Evolutionary conservation across 2,888 invertebrate species (phyloP).

Genomic region (Microctonus brassicae): DNA sequence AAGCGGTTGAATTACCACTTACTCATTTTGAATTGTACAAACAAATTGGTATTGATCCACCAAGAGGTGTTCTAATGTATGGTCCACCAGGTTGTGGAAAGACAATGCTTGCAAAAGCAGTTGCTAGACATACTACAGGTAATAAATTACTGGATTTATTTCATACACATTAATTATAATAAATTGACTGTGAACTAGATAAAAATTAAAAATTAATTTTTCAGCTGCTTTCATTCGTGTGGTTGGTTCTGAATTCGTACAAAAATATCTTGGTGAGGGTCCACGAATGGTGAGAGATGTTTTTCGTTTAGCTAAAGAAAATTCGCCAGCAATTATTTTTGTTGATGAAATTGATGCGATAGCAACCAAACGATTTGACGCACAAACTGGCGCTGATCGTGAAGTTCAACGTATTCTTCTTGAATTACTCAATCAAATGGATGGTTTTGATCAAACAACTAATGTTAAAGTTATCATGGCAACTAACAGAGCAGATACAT

Average conservation of each 20-base stretch:
- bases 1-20: conserved; percentile 97
- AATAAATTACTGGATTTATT: too few relatives aligned
- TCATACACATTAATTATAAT: neutral
- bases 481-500: conserved; percentile 85
- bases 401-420: conserved; percentile 98
- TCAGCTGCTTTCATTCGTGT: conserved; percentile 98
- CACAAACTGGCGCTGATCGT: conserved; percentile 97
- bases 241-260: conserved; percentile 99
- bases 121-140: conserved; percentile 98
- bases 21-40: conserved; percentile 99
- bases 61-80: conserved; percentile 97
- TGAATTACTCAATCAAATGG: conserved; percentile 99
- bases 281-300: conserved; percentile 99
- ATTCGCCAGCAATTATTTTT: conserved; percentile 99
- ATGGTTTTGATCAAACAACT: conserved; percentile 99
- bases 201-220: conserved; percentile 40
- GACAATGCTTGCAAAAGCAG: conserved; percentile 99
- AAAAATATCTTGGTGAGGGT: conserved; percentile 99
- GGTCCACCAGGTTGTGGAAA: conserved; percentile 99
- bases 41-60: conserved; percentile 99
- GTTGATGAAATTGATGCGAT: conserved; percentile 99
- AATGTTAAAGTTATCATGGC: conserved; percentile 91
- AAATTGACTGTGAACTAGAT: neutral
- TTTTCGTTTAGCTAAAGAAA: conserved; percentile 98
- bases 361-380: conserved; percentile 98